phyloP scores from a whole-genome alignment of 2,113 vertebrate genomes.

The Pelusios castaneus region DNA sequence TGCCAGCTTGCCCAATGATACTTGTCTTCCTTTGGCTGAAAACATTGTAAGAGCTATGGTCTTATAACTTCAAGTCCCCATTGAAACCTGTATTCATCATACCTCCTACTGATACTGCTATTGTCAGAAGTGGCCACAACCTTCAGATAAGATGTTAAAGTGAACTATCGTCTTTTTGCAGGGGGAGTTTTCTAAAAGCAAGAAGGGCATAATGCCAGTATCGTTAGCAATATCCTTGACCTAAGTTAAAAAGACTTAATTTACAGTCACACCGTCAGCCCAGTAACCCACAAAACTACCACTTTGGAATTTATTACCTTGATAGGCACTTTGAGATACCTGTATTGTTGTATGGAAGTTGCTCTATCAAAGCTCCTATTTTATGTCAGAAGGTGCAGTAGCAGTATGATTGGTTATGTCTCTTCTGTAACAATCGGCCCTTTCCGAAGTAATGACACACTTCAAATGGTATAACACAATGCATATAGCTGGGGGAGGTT shows the following conservation, averaged over 20 bases:
- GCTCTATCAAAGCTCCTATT: not conserved
- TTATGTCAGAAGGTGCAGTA: not conserved
- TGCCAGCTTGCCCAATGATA: not conserved
- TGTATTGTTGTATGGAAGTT: not conserved
- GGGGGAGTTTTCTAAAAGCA: not conserved
- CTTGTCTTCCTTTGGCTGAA: not conserved
- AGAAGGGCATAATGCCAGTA: not conserved
- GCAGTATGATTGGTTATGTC: not conserved
- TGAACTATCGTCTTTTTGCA: not conserved
- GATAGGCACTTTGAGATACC: not conserved
- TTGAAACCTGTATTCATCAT: not conserved
- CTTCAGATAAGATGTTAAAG: not conserved
- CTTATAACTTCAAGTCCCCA: not conserved
- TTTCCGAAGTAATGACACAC: not conserved
- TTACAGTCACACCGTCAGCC: not conserved
- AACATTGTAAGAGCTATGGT: not conserved
- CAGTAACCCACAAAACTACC: not conserved
- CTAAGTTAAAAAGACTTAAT: not conserved
- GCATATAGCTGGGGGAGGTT: not conserved
- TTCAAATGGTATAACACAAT: not conserved
- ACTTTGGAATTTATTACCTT: not conserved
- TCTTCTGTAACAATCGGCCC: not conserved
- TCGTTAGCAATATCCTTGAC: slow-evolving; percentile 12
- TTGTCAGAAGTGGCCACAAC: not conserved
- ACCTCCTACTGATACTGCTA: not conserved